Evolutionary conservation across 2,113 vertebrate genomes (phyloP).

Genomic region (Numida meleagris): DNA sequence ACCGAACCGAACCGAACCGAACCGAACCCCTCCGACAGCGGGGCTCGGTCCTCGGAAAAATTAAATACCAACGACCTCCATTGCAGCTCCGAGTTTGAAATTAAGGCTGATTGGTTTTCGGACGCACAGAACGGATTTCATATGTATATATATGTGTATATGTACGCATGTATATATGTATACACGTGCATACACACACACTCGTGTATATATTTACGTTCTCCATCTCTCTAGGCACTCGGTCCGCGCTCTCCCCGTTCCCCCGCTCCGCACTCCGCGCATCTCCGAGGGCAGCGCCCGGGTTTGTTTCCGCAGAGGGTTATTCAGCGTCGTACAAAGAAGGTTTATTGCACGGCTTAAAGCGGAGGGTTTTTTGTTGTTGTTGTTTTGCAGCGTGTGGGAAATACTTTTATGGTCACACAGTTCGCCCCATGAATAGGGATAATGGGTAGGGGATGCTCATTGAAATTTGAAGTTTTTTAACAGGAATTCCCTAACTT

Average conservation of each 20-base stretch:
- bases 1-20: too few relatives aligned
- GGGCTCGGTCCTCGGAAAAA: neutral
- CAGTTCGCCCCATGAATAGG: conserved; percentile 87
- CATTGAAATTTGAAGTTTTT: conserved; percentile 87
- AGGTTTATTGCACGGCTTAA: conserved; percentile 67
- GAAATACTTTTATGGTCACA: conserved; percentile 92
- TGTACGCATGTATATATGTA: neutral
- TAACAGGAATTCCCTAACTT: conserved; percentile 94
- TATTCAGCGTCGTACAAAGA: conserved; percentile 81
- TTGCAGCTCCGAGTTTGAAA: neutral
- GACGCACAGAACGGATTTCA: neutral
- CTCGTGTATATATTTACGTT: neutral
- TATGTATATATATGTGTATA: neutral
- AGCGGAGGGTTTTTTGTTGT: conserved; percentile 75
- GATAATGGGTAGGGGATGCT: conserved; percentile 86
- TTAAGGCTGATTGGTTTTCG: neutral
- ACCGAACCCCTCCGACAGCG: too few relatives aligned
- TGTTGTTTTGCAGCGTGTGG: conserved; percentile 85
- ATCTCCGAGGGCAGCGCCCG: conserved; percentile 41
- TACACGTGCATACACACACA: neutral
- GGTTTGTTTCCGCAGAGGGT: conserved; percentile 24
- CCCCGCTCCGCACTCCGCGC: neutral
- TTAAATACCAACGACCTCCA: neutral
- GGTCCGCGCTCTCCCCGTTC: neutral
- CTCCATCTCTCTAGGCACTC: neutral